phyloP scores from a whole-genome alignment of 2,113 vertebrate genomes.

The Pelusios castaneus region DNA sequence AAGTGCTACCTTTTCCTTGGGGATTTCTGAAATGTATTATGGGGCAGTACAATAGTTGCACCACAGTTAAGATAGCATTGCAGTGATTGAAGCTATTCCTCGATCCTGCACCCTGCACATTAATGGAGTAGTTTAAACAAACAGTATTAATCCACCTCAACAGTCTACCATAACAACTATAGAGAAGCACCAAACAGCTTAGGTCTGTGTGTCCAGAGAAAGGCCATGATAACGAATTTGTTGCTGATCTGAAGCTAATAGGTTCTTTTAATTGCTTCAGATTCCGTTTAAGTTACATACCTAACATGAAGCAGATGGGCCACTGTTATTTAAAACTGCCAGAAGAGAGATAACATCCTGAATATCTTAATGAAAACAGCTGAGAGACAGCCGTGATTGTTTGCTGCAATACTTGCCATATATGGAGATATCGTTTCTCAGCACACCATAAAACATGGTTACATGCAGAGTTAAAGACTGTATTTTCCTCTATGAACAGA shows the following conservation, averaged over 20 bases:
- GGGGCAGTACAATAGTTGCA: not conserved
- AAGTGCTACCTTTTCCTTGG: not conserved
- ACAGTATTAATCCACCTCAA: not conserved
- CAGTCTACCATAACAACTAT: not conserved
- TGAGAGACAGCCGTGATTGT: not conserved
- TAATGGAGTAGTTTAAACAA: not conserved
- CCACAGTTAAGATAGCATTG: not conserved
- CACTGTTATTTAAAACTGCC: not conserved
- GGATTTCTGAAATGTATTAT: not conserved
- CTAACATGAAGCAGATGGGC: not conserved
- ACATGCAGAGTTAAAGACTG: fast-evolving
- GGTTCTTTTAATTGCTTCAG: not conserved
- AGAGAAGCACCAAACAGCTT: not conserved
- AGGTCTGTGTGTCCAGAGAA: not conserved
- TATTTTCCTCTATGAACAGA: not conserved
- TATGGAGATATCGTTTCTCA: fast-evolving
- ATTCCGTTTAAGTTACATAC: not conserved
- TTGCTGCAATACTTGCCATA: fast-evolving
- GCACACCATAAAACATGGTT: not conserved
- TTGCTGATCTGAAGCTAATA: not conserved
- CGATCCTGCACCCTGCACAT: not conserved
- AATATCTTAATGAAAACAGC: not conserved
- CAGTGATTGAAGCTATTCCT: not conserved
- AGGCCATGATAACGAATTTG: not conserved
- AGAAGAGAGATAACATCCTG: not conserved